phyloP scores from a whole-genome alignment of 1,140 invertebrate species.

The Sesamia nonagrioides region DNA sequence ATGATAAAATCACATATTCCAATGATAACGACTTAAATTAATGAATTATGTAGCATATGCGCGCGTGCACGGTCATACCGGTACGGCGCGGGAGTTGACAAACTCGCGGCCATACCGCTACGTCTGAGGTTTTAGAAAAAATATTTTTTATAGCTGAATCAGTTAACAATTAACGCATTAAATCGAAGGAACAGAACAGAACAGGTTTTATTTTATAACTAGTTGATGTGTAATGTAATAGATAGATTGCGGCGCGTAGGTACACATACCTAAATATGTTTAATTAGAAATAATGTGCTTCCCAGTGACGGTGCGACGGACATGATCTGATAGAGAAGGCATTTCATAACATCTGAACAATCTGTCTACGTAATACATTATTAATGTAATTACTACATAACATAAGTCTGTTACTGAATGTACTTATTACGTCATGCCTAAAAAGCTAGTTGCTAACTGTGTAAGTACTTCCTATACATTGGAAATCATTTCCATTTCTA shows the following conservation, averaged over 20 bases:
- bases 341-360: no score
- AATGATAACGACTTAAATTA: constrained; percentile 62
- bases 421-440: no score
- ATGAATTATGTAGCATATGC: constrained; percentile 69
- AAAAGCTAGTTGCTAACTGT: no score
- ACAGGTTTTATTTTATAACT: not conserved
- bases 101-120: constrained; percentile 19
- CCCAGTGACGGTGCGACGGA: no score
- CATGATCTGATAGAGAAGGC: no score
- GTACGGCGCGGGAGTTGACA: constrained; percentile 7
- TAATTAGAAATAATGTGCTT: not conserved
- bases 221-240: not conserved
- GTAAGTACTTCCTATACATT: no score
- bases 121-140: not conserved
- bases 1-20: constrained; percentile 37
- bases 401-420: no score
- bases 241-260: not conserved
- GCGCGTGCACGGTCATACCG: constrained; percentile 24
- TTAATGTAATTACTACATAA: no score
- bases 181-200: constrained; percentile 5
- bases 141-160: constrained; percentile 2
- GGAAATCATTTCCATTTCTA: no score
- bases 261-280: not conserved
- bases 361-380: no score
- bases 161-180: constrained; percentile 8